Evolutionary conservation across 2,113 vertebrate species (phyloP).

Genomic region (Accipiter cooperii): DNA sequence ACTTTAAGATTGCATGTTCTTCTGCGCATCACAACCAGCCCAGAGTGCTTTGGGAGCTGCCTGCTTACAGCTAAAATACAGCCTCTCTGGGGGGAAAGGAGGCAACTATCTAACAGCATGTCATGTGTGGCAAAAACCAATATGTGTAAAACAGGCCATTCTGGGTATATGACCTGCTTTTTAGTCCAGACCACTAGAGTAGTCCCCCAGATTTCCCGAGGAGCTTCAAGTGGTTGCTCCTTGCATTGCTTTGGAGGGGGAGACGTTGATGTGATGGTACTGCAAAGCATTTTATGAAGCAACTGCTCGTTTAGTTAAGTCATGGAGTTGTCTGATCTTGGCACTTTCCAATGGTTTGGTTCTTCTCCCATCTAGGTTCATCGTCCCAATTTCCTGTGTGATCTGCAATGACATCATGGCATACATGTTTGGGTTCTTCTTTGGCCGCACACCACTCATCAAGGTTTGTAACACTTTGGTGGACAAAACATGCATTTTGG

Average conservation of each 20-base stretch:
- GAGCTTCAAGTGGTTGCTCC: neutral
- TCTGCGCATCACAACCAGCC: neutral
- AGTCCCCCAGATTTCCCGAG: neutral
- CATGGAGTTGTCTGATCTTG: neutral
- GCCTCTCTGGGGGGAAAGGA: neutral
- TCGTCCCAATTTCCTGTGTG: conserved; percentile 96
- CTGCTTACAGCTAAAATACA: neutral
- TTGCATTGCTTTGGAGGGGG: neutral
- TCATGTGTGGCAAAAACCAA: neutral
- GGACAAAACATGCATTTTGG: accelerated
- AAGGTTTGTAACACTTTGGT: conserved; percentile 75
- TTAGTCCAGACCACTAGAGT: neutral
- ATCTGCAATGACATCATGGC: conserved; percentile 99
- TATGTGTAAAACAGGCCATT: neutral
- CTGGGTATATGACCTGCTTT: neutral
- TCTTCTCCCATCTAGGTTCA: conserved; percentile 80
- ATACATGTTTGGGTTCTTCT: conserved; percentile 99
- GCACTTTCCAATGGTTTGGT: neutral
- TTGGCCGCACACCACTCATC: conserved; percentile 94
- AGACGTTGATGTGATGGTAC: neutral
- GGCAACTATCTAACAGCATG: neutral
- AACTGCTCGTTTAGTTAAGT: neutral
- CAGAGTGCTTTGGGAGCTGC: neutral
- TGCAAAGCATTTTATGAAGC: neutral
- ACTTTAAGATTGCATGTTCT: neutral